Evolutionary conservation across 1,140 invertebrate genomes (phyloP).

Genomic region (Amphibalanus amphitrite): DNA sequence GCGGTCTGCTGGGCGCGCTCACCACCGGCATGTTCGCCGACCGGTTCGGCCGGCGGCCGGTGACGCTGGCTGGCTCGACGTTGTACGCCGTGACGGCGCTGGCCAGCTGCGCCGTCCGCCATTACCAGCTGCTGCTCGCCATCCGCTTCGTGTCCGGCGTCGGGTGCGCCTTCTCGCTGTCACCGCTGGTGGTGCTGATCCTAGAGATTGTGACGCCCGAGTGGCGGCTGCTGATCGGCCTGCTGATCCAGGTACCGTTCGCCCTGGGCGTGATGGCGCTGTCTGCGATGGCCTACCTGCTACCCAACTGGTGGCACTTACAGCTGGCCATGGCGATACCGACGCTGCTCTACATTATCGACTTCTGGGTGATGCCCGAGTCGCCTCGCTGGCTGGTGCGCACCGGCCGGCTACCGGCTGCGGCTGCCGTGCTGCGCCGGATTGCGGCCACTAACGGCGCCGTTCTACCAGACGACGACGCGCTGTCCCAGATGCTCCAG

Average conservation of each 20-base stretch:
- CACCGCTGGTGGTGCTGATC: conserved; percentile 48
- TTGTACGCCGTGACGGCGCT: background rate
- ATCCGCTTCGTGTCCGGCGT: conserved; percentile 34
- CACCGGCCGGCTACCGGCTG: conserved; percentile 22
- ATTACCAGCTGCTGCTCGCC: conserved; percentile 6
- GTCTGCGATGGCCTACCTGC: conserved; percentile 40
- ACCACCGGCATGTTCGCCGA: conserved; percentile 15
- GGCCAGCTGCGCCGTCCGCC: background rate
- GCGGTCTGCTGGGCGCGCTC: conserved; percentile 14
- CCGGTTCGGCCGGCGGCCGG: conserved; percentile 9
- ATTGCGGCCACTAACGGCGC: conserved; percentile 20
- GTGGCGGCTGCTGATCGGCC: conserved; percentile 19
- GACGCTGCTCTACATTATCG: conserved; percentile 47
- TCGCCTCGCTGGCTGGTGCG: conserved; percentile 31
- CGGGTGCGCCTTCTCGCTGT: conserved; percentile 42
- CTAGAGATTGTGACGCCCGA: background rate
- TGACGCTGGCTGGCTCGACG: background rate
- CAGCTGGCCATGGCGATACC: conserved; percentile 56
- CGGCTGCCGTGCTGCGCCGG: conserved; percentile 21
- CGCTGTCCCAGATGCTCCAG: conserved; percentile 10
- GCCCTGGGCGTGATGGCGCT: conserved; percentile 15
- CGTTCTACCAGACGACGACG: conserved; percentile 11
- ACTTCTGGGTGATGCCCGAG: conserved; percentile 42
- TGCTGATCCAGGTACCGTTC: conserved; percentile 17
- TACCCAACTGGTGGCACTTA: conserved; percentile 55